These are phyloP conservation scores for Coleophora deauratella DNA, from an alignment of 2,888 invertebrate species.

Conservation along the genomic window DNA sequence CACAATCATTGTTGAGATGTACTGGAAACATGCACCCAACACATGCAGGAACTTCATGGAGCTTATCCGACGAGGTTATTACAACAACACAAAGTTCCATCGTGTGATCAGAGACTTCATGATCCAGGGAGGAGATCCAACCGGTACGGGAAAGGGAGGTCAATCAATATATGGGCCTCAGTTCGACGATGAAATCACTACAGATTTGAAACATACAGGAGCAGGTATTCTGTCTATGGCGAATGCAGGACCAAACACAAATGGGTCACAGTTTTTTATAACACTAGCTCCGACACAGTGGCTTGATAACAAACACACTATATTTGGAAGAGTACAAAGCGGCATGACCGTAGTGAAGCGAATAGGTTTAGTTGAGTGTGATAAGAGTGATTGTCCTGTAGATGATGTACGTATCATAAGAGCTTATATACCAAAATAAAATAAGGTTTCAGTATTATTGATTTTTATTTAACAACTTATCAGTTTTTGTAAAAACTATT, in stretches of 20 bases:
- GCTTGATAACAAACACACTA: slow-evolving; percentile 97
- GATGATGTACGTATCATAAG: slow-evolving; percentile 87
- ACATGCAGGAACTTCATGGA: slow-evolving; percentile 99
- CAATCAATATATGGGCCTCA: slow-evolving; percentile 96
- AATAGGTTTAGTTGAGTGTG: slow-evolving; percentile 95
- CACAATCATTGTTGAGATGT: slow-evolving; percentile 90
- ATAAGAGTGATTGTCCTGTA: slow-evolving; percentile 92
- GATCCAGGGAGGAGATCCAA: slow-evolving; percentile 98
- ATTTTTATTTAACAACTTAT: background rate
- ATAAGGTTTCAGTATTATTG: background rate
- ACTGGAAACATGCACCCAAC: slow-evolving; percentile 99
- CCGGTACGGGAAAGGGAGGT: slow-evolving; percentile 96
- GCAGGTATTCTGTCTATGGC: slow-evolving; percentile 97
- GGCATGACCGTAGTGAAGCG: slow-evolving; percentile 95
- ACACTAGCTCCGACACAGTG: slow-evolving; percentile 97
- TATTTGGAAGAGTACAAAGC: slow-evolving; percentile 91
- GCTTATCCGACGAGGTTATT: slow-evolving; percentile 92
- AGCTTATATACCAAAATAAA: slow-evolving; percentile 49
- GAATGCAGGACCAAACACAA: slow-evolving; percentile 96
- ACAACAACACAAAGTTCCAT: slow-evolving; percentile 97
- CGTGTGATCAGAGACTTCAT: slow-evolving; percentile 95
- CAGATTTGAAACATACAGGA: slow-evolving; percentile 95
- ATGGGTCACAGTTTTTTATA: slow-evolving; percentile 99
- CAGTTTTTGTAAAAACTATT: background rate
- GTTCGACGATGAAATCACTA: slow-evolving; percentile 96